These are phyloP conservation scores for Drosophila insularis DNA, from an alignment of 1,140 invertebrate species.

Conservation along the genomic window DNA sequence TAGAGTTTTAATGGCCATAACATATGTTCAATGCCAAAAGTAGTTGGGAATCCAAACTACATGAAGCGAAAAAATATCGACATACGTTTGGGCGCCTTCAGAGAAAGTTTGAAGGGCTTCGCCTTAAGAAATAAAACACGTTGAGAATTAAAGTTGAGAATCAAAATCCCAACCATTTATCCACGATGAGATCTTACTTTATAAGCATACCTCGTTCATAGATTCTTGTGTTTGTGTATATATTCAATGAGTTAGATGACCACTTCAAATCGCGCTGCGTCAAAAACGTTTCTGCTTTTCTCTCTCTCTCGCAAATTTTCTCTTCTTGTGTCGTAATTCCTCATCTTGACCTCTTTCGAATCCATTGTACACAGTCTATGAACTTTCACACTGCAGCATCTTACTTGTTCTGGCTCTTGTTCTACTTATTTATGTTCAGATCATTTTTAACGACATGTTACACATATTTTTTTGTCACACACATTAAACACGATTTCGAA, in stretches of 20 bases:
- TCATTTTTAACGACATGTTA: conserved; percentile 3
- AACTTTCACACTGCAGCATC: conserved; percentile 3
- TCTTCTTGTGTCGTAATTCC: not conserved
- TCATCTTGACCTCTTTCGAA: not conserved
- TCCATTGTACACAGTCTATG: not conserved
- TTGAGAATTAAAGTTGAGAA: too few species aligned
- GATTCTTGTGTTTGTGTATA: not conserved
- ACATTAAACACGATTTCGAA: conserved; percentile 16
- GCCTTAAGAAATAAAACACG: too few species aligned
- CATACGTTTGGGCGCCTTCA: too few species aligned
- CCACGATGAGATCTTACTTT: too few species aligned
- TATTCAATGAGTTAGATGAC: not conserved
- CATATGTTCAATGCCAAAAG: too few species aligned
- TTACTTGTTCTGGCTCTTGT: not conserved
- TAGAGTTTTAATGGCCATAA: too few species aligned
- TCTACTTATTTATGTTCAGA: conserved; percentile 1
- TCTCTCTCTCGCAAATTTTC: not conserved
- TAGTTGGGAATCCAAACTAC: too few species aligned
- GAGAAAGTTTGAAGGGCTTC: too few species aligned
- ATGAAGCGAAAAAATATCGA: too few species aligned
- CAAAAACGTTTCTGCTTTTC: not conserved
- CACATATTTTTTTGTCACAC: conserved; percentile 18
- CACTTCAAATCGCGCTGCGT: not conserved
- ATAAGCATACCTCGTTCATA: too few species aligned
- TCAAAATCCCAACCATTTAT: too few species aligned